These are phyloP conservation scores for Hybognathus amarus DNA, from an alignment of 2,797 vertebrate genomes.

Conservation along the genomic window DNA sequence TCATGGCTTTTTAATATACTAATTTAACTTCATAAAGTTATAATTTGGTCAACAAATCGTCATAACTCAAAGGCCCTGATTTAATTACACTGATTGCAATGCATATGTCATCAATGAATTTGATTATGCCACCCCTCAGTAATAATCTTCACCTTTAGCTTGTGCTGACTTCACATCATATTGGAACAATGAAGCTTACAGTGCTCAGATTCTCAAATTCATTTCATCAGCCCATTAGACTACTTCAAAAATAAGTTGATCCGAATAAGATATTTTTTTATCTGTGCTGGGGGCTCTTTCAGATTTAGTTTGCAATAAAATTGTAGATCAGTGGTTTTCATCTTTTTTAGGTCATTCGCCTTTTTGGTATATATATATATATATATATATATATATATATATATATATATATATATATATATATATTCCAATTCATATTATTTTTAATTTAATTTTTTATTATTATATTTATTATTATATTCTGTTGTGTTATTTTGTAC, in stretches of 20 bases:
- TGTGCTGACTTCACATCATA: constrained; percentile 6
- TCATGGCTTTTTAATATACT: background rate
- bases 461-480: no score
- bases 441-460: no score
- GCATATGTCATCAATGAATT: background rate
- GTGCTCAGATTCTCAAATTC: background rate
- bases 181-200: background rate
- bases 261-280: background rate
- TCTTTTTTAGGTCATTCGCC: background rate
- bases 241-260: background rate
- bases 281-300: background rate
- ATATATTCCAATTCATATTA: no score
- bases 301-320: background rate
- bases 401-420: no score
- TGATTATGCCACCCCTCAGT: background rate
- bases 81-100: constrained; percentile 11
- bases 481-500: no score
- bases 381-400: no score
- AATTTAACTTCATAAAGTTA: background rate
- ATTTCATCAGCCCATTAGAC: background rate
- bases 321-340: background rate
- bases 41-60: background rate
- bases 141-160: background rate
- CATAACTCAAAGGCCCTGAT: background rate
- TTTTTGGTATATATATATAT: no score